Evolutionary conservation across 1,140 invertebrate genomes (phyloP), one percentile per base, ranked within the genome.

Genomic region (Drosophila mauritiana): DNA sequence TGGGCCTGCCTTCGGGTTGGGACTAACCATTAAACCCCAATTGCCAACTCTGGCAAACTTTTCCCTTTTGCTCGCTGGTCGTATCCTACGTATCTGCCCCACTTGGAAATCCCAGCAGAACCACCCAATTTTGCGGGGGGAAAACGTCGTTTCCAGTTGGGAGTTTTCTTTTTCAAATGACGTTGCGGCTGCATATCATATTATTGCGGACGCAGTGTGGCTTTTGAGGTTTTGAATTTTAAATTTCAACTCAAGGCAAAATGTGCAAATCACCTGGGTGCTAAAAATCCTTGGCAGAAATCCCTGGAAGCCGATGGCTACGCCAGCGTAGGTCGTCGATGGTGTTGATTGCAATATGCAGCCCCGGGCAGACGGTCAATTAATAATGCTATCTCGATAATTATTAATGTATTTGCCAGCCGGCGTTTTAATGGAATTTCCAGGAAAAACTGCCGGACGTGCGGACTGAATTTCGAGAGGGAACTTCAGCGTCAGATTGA

Each of bases 21-120:
- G 48, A 20, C 61, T 55, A 72, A 63, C 78, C 79, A 75, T 70
- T 70, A 68, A 69, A 65, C 65, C 73, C 53, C 62, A 72, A 63
- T 73, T 73, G 72, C 51, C 69, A 64, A 59, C 74, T 73, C 70
- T 51, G 63, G 12, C 39, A 58, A 74, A 79, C 69, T 82, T 82
- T 74, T 65, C 58, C 74, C 62, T 74, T 74, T 83, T 57, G 59
- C 42, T 59, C 39, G 59, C 12, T 34, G 10, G 15, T 17, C 11
- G n/a, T 17, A 8, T 48, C 15, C 42, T 20, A 13, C 31, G 31
- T 37, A 42, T 20, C 42, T 20, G 20, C 31, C 56, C 57, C 57
- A 17, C 27, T 62, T 43, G 57, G 61, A n/a, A 57, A 40, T 62
- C 53, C 58, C 58, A 40, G 58, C 25, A 58, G 53, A 42, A 13